Conservation (phyloP, 2,888 invertebrate species). For the Crossocerus cetratus region DNA sequence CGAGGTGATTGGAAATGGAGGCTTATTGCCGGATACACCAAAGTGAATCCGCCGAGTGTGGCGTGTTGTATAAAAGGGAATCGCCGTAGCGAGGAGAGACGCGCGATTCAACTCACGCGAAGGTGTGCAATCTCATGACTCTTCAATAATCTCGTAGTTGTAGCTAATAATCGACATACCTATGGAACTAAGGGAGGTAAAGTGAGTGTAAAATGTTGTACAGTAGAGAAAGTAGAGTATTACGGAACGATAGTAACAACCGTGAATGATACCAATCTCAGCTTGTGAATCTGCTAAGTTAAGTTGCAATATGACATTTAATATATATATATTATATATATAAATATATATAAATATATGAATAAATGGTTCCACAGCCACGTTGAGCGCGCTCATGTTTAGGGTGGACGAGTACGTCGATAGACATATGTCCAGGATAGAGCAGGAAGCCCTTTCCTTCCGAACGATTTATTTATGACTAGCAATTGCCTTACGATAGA, state of each 20-base stretch:
- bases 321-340: conserved; percentile 45
- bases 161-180: conserved; percentile 67
- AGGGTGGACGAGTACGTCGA: conserved; percentile 46
- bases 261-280: conserved; percentile 75
- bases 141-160: conserved; percentile 75
- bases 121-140: conserved; percentile 76
- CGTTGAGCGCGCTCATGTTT: conserved; percentile 39
- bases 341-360: conserved; percentile 32
- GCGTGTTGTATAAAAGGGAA: conserved; percentile 22
- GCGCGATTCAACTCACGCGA: conserved; percentile 37
- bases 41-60: conserved; percentile 22
- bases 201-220: conserved; percentile 76
- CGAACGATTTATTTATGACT: conserved; percentile 17
- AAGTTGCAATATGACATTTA: conserved; percentile 72
- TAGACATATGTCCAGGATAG: conserved; percentile 36
- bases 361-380: conserved; percentile 47
- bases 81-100: conserved; percentile 28
- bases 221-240: conserved; percentile 75
- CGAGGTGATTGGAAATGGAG: background rate
- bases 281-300: conserved; percentile 76
- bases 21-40: conserved; percentile 5
- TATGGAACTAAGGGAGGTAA: conserved; percentile 57
- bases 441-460: conserved; percentile 11
- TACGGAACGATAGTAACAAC: conserved; percentile 64
- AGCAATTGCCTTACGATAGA: background rate